These are phyloP conservation scores for Rugalucina vietnamica DNA, from an alignment of 2,888 invertebrate genomes.

Conservation along the genomic window DNA sequence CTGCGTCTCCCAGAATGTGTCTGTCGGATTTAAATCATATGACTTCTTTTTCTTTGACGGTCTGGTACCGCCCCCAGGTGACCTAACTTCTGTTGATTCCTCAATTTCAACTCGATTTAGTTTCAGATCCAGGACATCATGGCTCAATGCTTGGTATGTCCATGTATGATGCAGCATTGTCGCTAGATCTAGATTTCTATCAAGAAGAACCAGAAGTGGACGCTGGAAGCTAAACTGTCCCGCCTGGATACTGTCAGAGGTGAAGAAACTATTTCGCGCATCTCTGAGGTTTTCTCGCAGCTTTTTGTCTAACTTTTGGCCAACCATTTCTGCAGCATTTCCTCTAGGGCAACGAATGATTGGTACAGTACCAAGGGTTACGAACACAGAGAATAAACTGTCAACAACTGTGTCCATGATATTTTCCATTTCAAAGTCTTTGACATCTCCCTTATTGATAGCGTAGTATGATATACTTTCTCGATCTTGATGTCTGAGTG, in stretches of 20 bases:
- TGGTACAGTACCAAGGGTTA: conserved; percentile 96
- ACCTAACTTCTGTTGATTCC: conserved; percentile 85
- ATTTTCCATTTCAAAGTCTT: conserved; percentile 97
- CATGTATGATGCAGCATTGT: conserved; percentile 99
- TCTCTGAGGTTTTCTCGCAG: conserved; percentile 98
- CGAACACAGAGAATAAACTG: conserved; percentile 98
- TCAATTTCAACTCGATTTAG: conserved; percentile 93
- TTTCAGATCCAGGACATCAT: conserved; percentile 96
- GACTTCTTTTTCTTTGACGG: conserved; percentile 89
- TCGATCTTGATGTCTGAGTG: conserved; percentile 95
- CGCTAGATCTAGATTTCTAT: conserved; percentile 97
- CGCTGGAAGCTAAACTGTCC: conserved; percentile 92
- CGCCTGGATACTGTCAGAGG: conserved; percentile 84
- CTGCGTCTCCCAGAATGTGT: conserved; percentile 96
- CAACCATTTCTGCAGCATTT: conserved; percentile 99
- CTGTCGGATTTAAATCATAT: conserved; percentile 95
- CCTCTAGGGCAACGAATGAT: conserved; percentile 96
- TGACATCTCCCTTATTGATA: conserved; percentile 96
- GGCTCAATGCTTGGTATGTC: conserved; percentile 99
- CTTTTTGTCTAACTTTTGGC: conserved; percentile 98
- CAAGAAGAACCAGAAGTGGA: conserved; percentile 95
- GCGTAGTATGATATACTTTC: conserved; percentile 97
- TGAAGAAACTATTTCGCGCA: conserved; percentile 97
- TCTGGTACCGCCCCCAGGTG: conserved; percentile 77
- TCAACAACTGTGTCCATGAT: conserved; percentile 98